These are phyloP conservation scores for Patiria pectinifera DNA, from an alignment of 53 echinoderm and acorn worm genomes.

Conservation along the genomic window DNA sequence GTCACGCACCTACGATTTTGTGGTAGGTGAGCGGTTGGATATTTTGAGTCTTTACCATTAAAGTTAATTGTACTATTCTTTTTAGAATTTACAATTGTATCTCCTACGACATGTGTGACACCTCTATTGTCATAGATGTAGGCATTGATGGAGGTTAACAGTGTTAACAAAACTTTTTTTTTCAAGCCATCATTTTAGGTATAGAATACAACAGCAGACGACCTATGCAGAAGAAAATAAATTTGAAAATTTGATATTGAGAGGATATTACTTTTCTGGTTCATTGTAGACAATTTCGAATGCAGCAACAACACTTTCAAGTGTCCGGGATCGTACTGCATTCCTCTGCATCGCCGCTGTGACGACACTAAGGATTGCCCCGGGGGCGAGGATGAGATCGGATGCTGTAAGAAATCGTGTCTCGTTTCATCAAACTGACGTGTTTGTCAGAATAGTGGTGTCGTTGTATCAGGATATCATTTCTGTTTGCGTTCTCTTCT, in stretches of 20 bases:
- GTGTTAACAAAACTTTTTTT: not conserved
- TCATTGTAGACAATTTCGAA: constrained; percentile 71
- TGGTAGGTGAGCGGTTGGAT: constrained; percentile 65
- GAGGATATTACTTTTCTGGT: not conserved
- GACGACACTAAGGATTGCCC: constrained; percentile 85
- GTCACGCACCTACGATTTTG: constrained; percentile 91
- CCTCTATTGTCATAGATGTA: too few relatives aligned
- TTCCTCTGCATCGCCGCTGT: constrained; percentile 87
- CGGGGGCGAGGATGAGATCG: constrained; percentile 81
- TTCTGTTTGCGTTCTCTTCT: not conserved
- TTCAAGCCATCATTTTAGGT: not conserved
- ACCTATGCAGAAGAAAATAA: too few relatives aligned
- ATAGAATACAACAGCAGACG: too few relatives aligned
- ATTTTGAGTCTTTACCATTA: not conserved
- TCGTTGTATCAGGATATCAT: not conserved
- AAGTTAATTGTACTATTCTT: too few relatives aligned
- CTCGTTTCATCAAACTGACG: not conserved
- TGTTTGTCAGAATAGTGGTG: not conserved
- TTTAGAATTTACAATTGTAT: too few relatives aligned
- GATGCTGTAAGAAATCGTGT: constrained; percentile 72
- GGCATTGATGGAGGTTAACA: too few relatives aligned
- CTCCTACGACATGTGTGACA: too few relatives aligned
- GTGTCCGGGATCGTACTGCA: constrained; percentile 89
- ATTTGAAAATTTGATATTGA: not conserved
- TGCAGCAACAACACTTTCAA: constrained; percentile 86